Evolutionary conservation across 2,797 vertebrate species (phyloP).

Genomic region (Sebastes taczanowskii): DNA sequence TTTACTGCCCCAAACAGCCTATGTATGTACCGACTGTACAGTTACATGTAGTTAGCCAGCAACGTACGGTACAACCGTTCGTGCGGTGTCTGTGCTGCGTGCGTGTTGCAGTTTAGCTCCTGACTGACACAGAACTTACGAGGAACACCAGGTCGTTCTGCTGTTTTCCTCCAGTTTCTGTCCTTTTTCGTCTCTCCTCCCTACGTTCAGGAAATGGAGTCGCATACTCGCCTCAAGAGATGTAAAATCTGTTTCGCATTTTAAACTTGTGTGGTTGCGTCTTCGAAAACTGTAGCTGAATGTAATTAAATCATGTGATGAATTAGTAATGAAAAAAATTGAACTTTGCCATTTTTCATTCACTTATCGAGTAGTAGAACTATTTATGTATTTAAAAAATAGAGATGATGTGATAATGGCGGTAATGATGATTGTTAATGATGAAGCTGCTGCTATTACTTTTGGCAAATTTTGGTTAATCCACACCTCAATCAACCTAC

Average conservation of each 20-base stretch:
- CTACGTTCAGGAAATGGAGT: neutral
- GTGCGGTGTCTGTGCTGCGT: rapidly evolving
- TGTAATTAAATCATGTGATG: too few relatives aligned
- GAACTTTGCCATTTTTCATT: too few relatives aligned
- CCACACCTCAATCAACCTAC: too few relatives aligned
- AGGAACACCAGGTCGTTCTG: neutral
- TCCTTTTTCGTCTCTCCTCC: neutral
- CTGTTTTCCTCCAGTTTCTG: neutral
- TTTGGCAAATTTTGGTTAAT: too few relatives aligned
- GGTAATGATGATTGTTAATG: too few relatives aligned
- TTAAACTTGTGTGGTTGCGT: neutral
- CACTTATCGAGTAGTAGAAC: neutral
- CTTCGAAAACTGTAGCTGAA: too few relatives aligned
- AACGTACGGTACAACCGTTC: neutral
- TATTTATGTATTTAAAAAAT: neutral
- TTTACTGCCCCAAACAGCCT: neutral
- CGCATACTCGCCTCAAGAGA: too few relatives aligned
- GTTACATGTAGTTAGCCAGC: neutral
- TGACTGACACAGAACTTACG: neutral
- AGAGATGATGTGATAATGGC: too few relatives aligned
- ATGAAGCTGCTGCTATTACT: too few relatives aligned
- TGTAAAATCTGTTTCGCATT: neutral
- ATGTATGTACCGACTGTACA: neutral
- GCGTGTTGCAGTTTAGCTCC: neutral
- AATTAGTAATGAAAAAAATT: too few relatives aligned